A percentile compares a stretch with the other conserved stretches of the same genome.
Evolutionary conservation across 2,113 vertebrate genomes (phyloP).

Genomic region (Acanthochromis polyacanthus): DNA sequence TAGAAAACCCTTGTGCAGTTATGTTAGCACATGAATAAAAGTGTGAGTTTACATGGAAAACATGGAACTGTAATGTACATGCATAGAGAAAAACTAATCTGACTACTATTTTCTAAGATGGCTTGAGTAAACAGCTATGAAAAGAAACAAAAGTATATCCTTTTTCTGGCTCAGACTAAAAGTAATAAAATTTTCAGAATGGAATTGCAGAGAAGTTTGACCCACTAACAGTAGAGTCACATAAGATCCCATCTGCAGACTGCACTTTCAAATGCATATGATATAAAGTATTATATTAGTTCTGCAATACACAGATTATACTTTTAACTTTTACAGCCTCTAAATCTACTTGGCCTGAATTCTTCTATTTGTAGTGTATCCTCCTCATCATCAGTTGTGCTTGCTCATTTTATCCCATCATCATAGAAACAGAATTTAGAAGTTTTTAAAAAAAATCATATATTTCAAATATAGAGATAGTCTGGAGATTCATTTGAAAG

Average conservation of each 20-base stretch:
- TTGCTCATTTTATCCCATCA: slow-evolving; percentile 19
- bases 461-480: slow-evolving; percentile 7
- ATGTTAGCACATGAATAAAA: too few species aligned
- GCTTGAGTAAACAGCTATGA: not conserved
- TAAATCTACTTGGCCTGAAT: slow-evolving; percentile 3
- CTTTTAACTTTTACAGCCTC: slow-evolving; percentile 51
- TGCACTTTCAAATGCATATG: slow-evolving; percentile 15
- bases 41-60: too few species aligned
- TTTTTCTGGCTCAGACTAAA: slow-evolving; percentile 36
- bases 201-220: slow-evolving; percentile 14
- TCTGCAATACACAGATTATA: slow-evolving; percentile 24
- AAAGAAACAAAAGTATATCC: not conserved
- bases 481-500: slow-evolving; percentile 13
- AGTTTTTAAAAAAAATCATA: not conserved
- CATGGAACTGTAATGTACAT: not conserved
- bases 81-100: slow-evolving; percentile 6
- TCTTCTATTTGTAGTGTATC: not conserved
- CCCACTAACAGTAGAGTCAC: slow-evolving; percentile 13
- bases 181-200: slow-evolving; percentile 24
- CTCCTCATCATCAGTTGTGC: not conserved
- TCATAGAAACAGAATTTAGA: slow-evolving; percentile 1
- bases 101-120: not conserved
- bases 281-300: too few species aligned
- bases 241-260: slow-evolving; percentile 32
- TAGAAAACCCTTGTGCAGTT: too few species aligned